phyloP scores from a whole-genome alignment of 2,888 invertebrate genomes.

The Capitulum mitella region DNA sequence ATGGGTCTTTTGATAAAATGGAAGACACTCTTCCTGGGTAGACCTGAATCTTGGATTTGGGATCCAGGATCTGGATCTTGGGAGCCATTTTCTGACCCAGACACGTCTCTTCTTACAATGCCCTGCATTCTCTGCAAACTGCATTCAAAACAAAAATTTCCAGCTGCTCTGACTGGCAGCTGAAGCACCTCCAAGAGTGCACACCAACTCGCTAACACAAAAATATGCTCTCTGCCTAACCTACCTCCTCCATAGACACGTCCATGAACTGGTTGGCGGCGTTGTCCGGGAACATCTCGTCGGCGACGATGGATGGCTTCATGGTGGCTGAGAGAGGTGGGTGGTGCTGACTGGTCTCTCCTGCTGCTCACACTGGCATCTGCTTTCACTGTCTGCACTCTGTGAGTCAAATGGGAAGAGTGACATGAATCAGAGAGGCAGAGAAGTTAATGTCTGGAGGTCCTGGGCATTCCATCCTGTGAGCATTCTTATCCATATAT shows the following conservation, averaged over 20 bases:
- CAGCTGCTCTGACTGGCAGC: neutral
- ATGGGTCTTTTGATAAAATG: too few species aligned
- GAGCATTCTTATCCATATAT: too few species aligned
- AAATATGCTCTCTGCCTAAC: neutral
- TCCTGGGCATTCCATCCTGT: too few species aligned
- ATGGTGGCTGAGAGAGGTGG: neutral
- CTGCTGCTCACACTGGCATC: too few species aligned
- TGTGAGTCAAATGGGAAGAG: too few species aligned
- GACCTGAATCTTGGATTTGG: too few species aligned
- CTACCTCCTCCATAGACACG: slow-evolving; percentile 20
- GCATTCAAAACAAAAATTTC: neutral
- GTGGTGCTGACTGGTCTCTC: too few species aligned
- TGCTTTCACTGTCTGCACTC: too few species aligned
- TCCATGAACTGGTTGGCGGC: slow-evolving; percentile 13
- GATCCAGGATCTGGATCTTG: too few species aligned
- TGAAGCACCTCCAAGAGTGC: neutral
- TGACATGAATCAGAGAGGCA: too few species aligned
- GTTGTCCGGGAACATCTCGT: slow-evolving; percentile 22
- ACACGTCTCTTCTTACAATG: neutral
- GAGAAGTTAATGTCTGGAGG: too few species aligned
- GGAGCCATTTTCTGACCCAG: neutral
- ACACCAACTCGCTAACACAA: neutral
- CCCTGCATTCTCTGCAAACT: neutral
- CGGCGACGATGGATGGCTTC: neutral
- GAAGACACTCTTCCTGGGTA: too few species aligned